Base-by-base conservation (phyloP, 2,888 invertebrate species). In the Papilio gigon region DNA sequence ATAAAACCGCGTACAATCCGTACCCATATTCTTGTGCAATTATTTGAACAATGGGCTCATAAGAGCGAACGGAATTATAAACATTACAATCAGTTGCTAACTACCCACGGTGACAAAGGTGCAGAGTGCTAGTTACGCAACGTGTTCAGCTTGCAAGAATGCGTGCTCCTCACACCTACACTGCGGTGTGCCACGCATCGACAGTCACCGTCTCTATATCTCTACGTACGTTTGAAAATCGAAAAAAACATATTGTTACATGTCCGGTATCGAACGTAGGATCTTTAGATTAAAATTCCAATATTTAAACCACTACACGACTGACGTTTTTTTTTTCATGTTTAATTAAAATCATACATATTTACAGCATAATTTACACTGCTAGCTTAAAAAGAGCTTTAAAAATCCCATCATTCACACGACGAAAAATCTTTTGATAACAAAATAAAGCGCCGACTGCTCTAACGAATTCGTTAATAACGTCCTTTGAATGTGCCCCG, bases 1-100 rank as follows among this genome's bases (percentile, higher is more conserved):
- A 61, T 53, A 33, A 61, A 63, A 17, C 14, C 69, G 69, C 61
- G 30, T 0, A n/a, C 3, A 65, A n/a, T 22, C 50, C 35, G n/a
- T 12, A 30, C 44, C 5, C 56, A 20, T 11, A n/a, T 33, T 58
- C 65, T 65, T 69, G 68, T 53, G 64, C 68, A 64, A 68, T 40
- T 61, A 61, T 65, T 61, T 47, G 69, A 69, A 69, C 69, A 69
- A 69, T 69, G 65, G 65, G 27, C 61, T 17, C 65, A 44, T 56
- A 56, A 62, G 65, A 61, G 30, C 56, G 69, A 20, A 17, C 22
- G 61, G 69, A 69, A 65, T 69, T 61, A 65, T 56, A 69, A 69
- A 69, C 69, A 69, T 27, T 65, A 25, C 53, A 68, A 68, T 65
- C 68, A 68, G 35, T 58, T 22, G 50, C 35, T 33, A 33, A 35